phyloP scores from a whole-genome alignment of 2,797 vertebrate genomes.

The Rhabdophis nuchalis region DNA sequence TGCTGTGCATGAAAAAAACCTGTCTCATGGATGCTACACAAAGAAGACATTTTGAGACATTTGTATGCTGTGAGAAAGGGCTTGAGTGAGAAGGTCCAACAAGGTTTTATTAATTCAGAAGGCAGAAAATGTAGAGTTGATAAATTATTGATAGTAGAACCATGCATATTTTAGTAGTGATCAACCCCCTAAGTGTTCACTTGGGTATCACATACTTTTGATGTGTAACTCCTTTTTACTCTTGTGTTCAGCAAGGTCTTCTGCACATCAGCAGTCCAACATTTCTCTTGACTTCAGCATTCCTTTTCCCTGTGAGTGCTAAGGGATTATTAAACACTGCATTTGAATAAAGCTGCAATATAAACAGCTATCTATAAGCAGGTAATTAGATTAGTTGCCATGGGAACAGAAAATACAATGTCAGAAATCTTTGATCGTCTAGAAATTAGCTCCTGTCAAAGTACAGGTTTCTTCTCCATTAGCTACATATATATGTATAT shows the following conservation, averaged over 20 bases:
- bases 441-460: background rate
- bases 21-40: no score
- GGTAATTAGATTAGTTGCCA: slow-evolving; percentile 59
- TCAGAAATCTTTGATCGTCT: slow-evolving; percentile 22
- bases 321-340: slow-evolving; percentile 47
- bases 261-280: slow-evolving; percentile 17
- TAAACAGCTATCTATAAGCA: slow-evolving; percentile 61
- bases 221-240: background rate
- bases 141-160: slow-evolving; percentile 8
- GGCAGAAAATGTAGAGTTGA: background rate
- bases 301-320: slow-evolving; percentile 23
- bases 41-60: background rate
- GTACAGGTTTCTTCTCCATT: background rate
- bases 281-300: slow-evolving; percentile 22
- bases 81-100: background rate
- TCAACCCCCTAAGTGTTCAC: slow-evolving; percentile 6
- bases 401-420: slow-evolving; percentile 54
- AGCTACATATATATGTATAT: no score
- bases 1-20: background rate
- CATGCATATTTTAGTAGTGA: slow-evolving; percentile 19
- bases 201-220: background rate
- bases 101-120: background rate
- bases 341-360: slow-evolving; percentile 49
- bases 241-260: background rate
- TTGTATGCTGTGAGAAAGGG: background rate